Evolutionary conservation across 1,140 invertebrate species (phyloP), one percentile per base, ranked within the genome.

Genomic region (Colletes latitarsis): DNA sequence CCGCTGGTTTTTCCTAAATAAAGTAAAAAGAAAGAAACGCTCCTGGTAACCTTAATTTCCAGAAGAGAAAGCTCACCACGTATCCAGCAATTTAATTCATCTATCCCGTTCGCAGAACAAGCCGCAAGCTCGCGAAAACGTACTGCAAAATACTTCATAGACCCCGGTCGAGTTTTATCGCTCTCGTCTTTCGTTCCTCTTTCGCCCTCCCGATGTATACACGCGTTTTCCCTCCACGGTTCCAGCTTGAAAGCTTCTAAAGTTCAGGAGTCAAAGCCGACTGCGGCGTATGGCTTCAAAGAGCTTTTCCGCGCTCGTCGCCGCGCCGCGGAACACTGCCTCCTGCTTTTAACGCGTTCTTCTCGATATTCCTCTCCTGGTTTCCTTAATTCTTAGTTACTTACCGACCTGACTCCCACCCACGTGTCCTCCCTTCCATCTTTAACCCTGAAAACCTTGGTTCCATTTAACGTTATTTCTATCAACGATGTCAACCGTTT

Each of bases 231-330:
- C 12, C 71, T 12, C 6, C 58, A 17, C 19, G 14, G 14, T n/a
- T 53, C 66, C 58, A 66, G 70, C 69, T 69, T 80, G 67, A 77
- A 78, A 71, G 68, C 81, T 78, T 82, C 75, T 82, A 82, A 82
- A 82, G 81, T 82, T 82, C 75, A 82, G 68, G 41, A 82, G 75
- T 82, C 68, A 82, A 82, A 82, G 75, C 75, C 52, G 73, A 46
- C 75, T 52, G 52, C 60, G 80, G n/a, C 64, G 43, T 77, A 77
- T n/a, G 60, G 80, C 69, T 78, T 82, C 81, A 82, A 82, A 82
- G 81, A 82, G 81, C 68, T 78, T 81, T 81, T 63, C 81, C 17
- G 12, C 77, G 69, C 46, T 75, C 77, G 43, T 72, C 15, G 55
- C 43, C 63, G 62, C 15, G 21, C 10, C 30, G 19, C 39, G 64